These are phyloP conservation scores for Trichosurus vulpecula DNA, from an alignment of 2,797 vertebrate species.

Conservation along the genomic window DNA sequence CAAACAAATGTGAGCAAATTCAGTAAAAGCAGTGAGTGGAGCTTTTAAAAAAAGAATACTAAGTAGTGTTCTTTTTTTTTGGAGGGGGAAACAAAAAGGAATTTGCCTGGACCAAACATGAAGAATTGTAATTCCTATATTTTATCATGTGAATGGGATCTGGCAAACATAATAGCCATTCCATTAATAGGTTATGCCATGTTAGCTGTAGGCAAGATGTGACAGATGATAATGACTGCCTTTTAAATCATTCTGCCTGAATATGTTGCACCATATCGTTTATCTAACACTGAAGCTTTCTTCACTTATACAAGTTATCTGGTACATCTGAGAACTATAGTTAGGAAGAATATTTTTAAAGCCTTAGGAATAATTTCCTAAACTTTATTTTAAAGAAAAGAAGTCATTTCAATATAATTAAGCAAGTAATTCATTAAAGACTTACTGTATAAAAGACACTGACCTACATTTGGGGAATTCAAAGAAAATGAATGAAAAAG, in stretches of 20 bases:
- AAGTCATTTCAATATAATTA: not conserved
- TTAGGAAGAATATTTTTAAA: conserved; percentile 1
- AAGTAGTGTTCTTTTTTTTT: not conserved
- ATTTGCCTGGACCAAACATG: not conserved
- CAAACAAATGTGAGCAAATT: not conserved
- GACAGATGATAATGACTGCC: not conserved
- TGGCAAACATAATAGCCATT: not conserved
- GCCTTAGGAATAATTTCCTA: conserved; percentile 22
- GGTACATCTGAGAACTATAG: not conserved
- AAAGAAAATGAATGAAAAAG: not conserved
- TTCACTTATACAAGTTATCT: not conserved
- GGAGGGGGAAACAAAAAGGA: not conserved
- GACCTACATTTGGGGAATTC: not conserved
- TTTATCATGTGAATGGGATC: not conserved
- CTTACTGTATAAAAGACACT: not conserved
- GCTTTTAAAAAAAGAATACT: not conserved
- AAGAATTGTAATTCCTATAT: not conserved
- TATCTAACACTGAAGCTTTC: conserved; percentile 16
- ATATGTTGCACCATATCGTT: not conserved
- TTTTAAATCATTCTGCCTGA: conserved; percentile 34
- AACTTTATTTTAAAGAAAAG: not conserved
- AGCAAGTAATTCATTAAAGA: not conserved
- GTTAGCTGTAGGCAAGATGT: not conserved
- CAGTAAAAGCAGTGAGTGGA: not conserved
- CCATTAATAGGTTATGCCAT: not conserved